Conservation (phyloP, 2,113 vertebrate species). For the Petroica traversi region DNA sequence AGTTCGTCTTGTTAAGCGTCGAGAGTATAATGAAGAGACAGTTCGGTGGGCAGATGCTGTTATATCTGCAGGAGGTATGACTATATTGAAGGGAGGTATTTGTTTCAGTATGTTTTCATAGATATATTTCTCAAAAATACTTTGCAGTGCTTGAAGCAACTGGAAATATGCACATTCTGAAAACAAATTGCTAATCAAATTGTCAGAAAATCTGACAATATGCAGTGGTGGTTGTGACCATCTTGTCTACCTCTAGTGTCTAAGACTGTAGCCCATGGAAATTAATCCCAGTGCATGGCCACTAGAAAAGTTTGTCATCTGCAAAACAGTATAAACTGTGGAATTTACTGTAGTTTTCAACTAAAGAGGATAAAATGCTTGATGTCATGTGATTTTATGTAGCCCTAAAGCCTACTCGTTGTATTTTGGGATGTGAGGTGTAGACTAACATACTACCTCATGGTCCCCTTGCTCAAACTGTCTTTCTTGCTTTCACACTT, state of each 20-base stretch:
- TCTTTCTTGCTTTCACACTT: background rate
- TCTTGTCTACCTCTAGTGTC: background rate
- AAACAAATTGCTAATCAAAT: background rate
- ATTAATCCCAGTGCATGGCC: background rate
- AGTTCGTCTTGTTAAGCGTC: conserved; percentile 89
- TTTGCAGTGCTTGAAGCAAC: background rate
- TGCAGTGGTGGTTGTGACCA: background rate
- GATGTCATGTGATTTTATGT: background rate
- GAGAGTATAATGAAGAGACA: conserved; percentile 89
- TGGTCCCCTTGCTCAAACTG: background rate
- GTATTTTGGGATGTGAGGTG: background rate
- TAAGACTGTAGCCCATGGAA: background rate
- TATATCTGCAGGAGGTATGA: conserved; percentile 92
- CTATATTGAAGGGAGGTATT: background rate
- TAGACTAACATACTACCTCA: background rate
- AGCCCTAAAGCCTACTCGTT: background rate
- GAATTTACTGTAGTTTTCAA: background rate
- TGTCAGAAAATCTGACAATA: background rate
- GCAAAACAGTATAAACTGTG: background rate
- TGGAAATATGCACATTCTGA: background rate
- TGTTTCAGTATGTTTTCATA: background rate
- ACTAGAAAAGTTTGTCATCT: background rate
- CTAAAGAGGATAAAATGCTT: background rate
- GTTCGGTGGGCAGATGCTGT: conserved; percentile 95
- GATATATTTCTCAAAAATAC: background rate